phyloP scores from a whole-genome alignment of 2,797 vertebrate species.

The Sebastes matsubarae region DNA sequence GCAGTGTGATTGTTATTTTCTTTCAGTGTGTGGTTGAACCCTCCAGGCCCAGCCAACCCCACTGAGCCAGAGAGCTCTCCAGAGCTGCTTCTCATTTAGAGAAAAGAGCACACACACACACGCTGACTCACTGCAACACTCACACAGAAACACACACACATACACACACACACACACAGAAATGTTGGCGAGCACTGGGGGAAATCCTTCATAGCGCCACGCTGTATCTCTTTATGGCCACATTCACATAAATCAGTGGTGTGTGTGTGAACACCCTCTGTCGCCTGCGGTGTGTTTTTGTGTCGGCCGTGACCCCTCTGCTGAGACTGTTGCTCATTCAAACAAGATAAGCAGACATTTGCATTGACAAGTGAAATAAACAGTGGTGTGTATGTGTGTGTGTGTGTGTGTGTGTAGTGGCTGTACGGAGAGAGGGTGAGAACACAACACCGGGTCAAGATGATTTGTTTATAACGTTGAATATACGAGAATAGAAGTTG shows the following conservation, averaged over 20 bases:
- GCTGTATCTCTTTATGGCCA: constrained; percentile 11
- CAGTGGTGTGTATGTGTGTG: not conserved
- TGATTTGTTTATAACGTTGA: constrained; percentile 7
- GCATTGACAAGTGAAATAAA: not conserved
- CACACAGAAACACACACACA: not conserved
- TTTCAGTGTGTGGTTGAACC: constrained; percentile 7
- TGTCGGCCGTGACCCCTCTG: not conserved
- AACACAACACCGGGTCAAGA: not conserved
- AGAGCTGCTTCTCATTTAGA: constrained; percentile 39
- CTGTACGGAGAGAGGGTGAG: not conserved
- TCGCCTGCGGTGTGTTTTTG: not conserved
- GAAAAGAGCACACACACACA: not conserved
- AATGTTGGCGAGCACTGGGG: constrained; percentile 17
- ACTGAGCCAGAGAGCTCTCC: not conserved
- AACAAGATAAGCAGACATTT: not conserved
- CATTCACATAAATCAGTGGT: constrained; percentile 34
- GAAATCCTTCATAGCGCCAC: constrained; percentile 36
- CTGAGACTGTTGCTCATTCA: constrained; percentile 9
- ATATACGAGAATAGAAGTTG: constrained; percentile 3
- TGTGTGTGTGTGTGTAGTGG: not conserved
- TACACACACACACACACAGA: constrained; percentile 6
- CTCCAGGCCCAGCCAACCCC: not conserved
- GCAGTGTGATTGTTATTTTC: not conserved
- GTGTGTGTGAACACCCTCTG: constrained; percentile 2
- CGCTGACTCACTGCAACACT: constrained; percentile 6